These are phyloP conservation scores for Chirona hameri DNA, from an alignment of 2,888 invertebrate species.

Conservation along the genomic window DNA sequence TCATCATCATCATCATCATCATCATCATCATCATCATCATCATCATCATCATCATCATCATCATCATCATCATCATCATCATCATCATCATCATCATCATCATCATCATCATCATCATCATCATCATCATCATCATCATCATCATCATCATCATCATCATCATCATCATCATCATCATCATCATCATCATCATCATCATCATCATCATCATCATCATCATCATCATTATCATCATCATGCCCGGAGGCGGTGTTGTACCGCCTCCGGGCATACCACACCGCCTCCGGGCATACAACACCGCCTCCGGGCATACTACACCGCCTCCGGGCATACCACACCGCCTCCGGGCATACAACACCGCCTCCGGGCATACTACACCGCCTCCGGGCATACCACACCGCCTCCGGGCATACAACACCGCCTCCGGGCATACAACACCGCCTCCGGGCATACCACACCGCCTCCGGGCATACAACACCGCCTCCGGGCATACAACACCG, in stretches of 20 bases:
- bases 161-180: conserved; percentile 22
- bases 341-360: too few relatives aligned
- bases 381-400: too few relatives aligned
- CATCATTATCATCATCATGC: conserved; percentile 5
- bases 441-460: too few relatives aligned
- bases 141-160: conserved; percentile 22
- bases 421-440: too few relatives aligned
- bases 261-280: too few relatives aligned
- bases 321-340: too few relatives aligned
- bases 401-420: too few relatives aligned
- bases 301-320: too few relatives aligned
- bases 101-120: conserved; percentile 22
- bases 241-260: conserved; percentile 23
- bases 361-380: too few relatives aligned
- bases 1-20: conserved; percentile 32
- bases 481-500: too few relatives aligned
- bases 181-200: conserved; percentile 22
- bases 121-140: conserved; percentile 22
- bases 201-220: conserved; percentile 31
- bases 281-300: too few relatives aligned
- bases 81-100: conserved; percentile 27
- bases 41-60: conserved; percentile 23
- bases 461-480: too few relatives aligned
- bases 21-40: not conserved
- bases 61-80: conserved; percentile 30